phyloP scores from a whole-genome alignment of 2,797 vertebrate species.

The Schizopygopsis malacanthus region DNA sequence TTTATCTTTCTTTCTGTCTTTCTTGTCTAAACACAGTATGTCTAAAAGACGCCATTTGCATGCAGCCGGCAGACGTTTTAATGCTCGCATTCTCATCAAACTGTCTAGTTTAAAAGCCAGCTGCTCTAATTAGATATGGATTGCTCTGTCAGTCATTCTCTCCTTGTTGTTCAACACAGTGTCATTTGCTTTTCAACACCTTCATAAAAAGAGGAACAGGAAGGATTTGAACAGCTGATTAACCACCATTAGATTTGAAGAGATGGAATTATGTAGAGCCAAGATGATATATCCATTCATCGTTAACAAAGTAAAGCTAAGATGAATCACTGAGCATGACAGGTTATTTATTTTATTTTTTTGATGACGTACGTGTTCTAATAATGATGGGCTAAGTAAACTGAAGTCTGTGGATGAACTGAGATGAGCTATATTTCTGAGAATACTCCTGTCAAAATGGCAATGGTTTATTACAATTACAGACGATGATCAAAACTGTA shows the following conservation, averaged over 20 bases:
- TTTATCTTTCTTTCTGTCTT: constrained; percentile 29
- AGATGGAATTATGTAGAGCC: constrained; percentile 21
- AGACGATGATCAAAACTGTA: neutral
- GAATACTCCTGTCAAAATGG: neutral
- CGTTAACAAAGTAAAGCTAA: neutral
- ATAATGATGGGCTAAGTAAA: neutral
- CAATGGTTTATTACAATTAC: neutral
- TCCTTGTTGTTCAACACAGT: constrained; percentile 71
- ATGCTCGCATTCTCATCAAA: constrained; percentile 73
- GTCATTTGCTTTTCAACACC: constrained; percentile 70
- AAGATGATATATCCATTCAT: constrained; percentile 18
- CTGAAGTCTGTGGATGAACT: neutral
- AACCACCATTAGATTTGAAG: constrained; percentile 32
- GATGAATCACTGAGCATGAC: neutral
- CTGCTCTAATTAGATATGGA: constrained; percentile 83
- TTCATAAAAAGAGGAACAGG: constrained; percentile 53
- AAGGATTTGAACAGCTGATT: constrained; percentile 73
- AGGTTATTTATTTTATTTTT: neutral
- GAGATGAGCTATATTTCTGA: neutral
- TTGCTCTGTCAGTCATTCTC: constrained; percentile 67
- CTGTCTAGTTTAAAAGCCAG: constrained; percentile 75
- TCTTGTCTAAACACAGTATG: constrained; percentile 48
- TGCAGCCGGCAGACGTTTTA: constrained; percentile 63
- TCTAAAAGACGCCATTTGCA: constrained; percentile 54
- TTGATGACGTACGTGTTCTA: neutral